Evolutionary conservation across 1,140 invertebrate genomes (phyloP), one percentile per base, ranked within the genome.

Genomic region (Cyphomyrmex costatus): DNA sequence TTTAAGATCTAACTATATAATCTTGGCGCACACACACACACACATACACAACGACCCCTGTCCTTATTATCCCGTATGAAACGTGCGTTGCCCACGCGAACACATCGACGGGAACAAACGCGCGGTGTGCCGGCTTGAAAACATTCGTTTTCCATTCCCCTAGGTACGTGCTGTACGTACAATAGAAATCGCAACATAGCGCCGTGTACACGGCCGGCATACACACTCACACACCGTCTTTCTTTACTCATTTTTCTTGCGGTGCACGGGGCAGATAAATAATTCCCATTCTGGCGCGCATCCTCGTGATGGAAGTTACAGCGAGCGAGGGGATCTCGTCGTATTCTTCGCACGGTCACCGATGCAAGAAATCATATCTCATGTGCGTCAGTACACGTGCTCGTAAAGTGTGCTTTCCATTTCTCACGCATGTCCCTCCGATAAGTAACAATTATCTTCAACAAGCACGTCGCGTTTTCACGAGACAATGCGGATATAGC

Each of bases 401-500:
- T 82, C 66, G 33, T 24, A 60, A 86, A 85, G 70, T 65, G 68
- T 49, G 66, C 80, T 73, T 83, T 83, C 76, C 70, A 82, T 88
- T 88, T 73, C 85, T 87, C 87, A 73, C 71, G 58, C 86, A 56
- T 27, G 73, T 88, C 51, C 19, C 53, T 16, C 86, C 42, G 78
- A 87, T 74, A 85, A 78, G 74, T 78, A 83, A 83, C 53, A 65
- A 85, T 85, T 85, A 85, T 85, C 82, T 3, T 78, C 46, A 77
- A n/a, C 58, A n/a, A 60, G 56, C 78, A 60, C 53, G 79, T 82
- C 68, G 79, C 53, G 77, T 53, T 51, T 79, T 66, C 61, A 16
- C 46, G 79, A 73, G 33, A 82, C 79, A 73, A 82, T 73, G 46
- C 77, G 46, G 49, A 65, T 46, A n/a, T 70, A 77, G 33, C n/a